Conservation (phyloP, 2,888 invertebrate genomes). For the Polyploca ridens region DNA sequence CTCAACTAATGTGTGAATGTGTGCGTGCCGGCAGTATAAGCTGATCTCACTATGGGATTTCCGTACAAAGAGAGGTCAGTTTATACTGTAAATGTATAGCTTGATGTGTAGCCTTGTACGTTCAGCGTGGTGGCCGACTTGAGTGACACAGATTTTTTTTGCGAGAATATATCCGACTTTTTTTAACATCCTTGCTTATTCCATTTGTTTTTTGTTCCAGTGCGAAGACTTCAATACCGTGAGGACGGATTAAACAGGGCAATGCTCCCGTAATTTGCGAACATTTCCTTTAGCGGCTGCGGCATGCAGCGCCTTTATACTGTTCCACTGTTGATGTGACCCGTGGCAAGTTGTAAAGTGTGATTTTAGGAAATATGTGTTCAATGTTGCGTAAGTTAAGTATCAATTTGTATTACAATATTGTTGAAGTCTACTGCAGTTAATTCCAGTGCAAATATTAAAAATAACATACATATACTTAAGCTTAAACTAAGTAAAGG, state of each 20-base stretch:
- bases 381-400: constrained; percentile 7
- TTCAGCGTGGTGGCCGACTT: too few relatives aligned
- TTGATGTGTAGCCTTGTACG: too few relatives aligned
- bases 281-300: constrained; percentile 58
- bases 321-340: constrained; percentile 6
- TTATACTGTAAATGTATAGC: too few relatives aligned
- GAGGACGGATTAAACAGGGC: constrained; percentile 63
- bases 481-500: background rate
- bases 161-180: too few relatives aligned
- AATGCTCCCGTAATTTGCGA: constrained; percentile 56
- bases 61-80: too few relatives aligned
- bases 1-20: too few relatives aligned
- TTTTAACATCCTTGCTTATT: too few relatives aligned
- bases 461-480: background rate
- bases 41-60: too few relatives aligned
- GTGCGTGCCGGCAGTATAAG: too few relatives aligned
- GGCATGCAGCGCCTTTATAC: constrained; percentile 13
- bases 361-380: constrained; percentile 5
- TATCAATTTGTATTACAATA: constrained; percentile 4
- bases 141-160: too few relatives aligned
- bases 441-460: constrained; percentile 4
- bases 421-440: constrained; percentile 6
- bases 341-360: constrained; percentile 1
- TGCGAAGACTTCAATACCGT: constrained; percentile 75
- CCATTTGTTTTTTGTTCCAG: constrained; percentile 60